Evolutionary conservation across 2,113 vertebrate species (phyloP).

Genomic region (Ginglymostoma cirratum): DNA sequence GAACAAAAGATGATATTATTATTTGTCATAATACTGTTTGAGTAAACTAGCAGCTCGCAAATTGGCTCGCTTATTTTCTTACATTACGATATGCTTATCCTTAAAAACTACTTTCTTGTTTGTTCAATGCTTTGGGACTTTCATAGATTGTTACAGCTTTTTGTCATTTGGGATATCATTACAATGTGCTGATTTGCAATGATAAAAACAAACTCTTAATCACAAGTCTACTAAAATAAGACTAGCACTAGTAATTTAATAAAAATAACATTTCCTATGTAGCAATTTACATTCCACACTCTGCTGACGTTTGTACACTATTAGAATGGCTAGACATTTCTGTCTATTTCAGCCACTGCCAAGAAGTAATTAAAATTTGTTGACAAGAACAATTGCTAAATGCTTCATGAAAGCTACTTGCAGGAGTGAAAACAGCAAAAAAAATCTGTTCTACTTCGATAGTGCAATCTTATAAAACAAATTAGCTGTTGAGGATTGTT

Average conservation of each 20-base stretch:
- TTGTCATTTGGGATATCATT: not conserved
- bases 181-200: not conserved
- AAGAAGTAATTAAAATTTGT: not conserved
- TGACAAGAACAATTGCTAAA: not conserved
- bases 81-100: not conserved
- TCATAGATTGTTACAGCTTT: not conserved
- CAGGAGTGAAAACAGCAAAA: not conserved
- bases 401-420: not conserved
- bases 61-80: not conserved
- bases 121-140: not conserved
- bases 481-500: too few relatives aligned
- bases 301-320: not conserved
- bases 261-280: not conserved
- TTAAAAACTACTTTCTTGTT: not conserved
- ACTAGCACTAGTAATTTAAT: slow-evolving; percentile 3
- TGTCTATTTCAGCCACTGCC: not conserved
- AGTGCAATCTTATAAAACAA: not conserved
- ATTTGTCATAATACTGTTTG: not conserved
- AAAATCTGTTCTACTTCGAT: not conserved
- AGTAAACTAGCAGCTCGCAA: not conserved
- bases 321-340: not conserved
- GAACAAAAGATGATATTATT: not conserved
- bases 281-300: not conserved
- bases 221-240: not conserved
- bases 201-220: not conserved